Percentiles rank a stretch among this genome's conserved stretches.
Conservation (phyloP, 2,113 vertebrate species). For the Hippotragus niger region DNA sequence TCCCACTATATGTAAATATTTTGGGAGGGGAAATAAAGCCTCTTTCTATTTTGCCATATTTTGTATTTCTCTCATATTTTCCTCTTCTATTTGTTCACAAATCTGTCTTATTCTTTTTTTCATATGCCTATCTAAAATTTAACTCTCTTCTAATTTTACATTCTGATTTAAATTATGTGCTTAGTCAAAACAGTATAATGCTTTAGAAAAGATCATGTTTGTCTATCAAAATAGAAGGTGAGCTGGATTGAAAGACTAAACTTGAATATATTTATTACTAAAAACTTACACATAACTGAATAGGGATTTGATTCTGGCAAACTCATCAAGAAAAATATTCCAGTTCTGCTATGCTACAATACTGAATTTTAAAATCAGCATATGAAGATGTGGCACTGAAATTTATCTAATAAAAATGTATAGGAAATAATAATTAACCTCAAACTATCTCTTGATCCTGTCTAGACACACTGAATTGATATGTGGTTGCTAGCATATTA, state of each 20-base stretch:
- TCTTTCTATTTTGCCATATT: neutral
- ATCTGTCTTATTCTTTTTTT: neutral
- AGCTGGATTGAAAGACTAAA: neutral
- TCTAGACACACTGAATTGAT: conserved; percentile 20
- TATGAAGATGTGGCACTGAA: neutral
- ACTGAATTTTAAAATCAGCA: neutral
- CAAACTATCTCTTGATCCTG: conserved; percentile 11
- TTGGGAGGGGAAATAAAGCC: neutral
- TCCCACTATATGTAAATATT: neutral
- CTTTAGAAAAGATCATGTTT: neutral
- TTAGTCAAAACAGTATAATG: neutral
- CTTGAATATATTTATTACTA: neutral
- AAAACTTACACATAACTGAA: neutral
- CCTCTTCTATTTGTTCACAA: neutral
- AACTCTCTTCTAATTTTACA: neutral
- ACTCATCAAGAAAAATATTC: conserved; percentile 19
- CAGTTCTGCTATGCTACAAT: neutral
- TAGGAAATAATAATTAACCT: conserved; percentile 12
- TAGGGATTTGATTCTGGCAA: neutral
- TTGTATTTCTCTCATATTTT: neutral
- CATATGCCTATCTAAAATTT: neutral
- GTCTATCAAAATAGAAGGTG: neutral
- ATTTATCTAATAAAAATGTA: neutral
- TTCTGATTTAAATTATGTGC: neutral
- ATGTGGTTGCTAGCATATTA: conserved; percentile 35